Evolutionary conservation across 2,113 vertebrate species (phyloP), one percentile per base, ranked within the genome.

Genomic region (Istiophorus platypterus): DNA sequence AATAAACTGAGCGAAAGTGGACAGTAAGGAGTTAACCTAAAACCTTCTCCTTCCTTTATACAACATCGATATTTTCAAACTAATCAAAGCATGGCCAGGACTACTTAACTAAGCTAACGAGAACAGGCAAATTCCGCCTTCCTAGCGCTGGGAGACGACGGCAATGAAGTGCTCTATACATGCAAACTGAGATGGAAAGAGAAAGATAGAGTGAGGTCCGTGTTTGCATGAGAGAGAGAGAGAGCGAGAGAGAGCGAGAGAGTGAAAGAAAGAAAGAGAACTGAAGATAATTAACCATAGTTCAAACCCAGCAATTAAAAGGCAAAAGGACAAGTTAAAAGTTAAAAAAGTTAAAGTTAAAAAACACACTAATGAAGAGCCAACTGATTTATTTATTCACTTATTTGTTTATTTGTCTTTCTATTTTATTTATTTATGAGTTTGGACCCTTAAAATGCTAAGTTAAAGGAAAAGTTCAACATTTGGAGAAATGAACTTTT

Each of bases 81-180:
- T 93, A 94, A 95, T 95, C 94, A 94, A 95, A 92, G 88, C 81
- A 90, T 90, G 92, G 88, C 92, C 76, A 88, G 85, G 84, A 84
- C 90, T 91, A 90, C 93, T 94, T 91, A 93, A 93, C 93, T 91
- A 91, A 92, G 93, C 92, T 94, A 92, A 92, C 67, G 80, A 94
- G 91, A 92, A 86, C 51, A 62, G 85, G 87, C 41, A 74, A 85
- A 91, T 72, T 87, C 82, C 31, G 84, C 64, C 80, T 89, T 82
- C 72, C 74, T 73, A 51, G 49, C 27, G 29, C 70, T 78, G 58
- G 73, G 80, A 91, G 41, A 88, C 72, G 71, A 85, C 37, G 12
- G 73, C 81, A 87, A 85, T 84, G 78, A 76, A 80, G 69, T 69
- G 70, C 56, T 68, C 72, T 65, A 47, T 75, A 72, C 85, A 79